Conservation (phyloP, 2,797 vertebrate genomes). For the Epinephelus coioides region DNA sequence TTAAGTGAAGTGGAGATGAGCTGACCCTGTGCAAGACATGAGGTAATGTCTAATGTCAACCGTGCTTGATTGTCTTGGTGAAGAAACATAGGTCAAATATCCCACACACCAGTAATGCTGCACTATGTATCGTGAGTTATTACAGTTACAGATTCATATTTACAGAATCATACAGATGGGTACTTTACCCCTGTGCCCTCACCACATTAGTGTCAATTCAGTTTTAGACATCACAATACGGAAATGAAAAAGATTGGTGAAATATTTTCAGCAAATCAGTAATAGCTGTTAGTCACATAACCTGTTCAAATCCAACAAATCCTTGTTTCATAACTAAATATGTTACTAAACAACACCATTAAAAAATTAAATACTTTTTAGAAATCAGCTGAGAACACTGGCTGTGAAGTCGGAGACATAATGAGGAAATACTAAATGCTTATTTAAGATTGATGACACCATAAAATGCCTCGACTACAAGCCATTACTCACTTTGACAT, state of each 20-base stretch:
- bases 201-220: background rate
- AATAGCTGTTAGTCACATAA: background rate
- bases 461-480: constrained; percentile 20
- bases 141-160: too few species aligned
- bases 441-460: constrained; percentile 5
- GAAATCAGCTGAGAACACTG: constrained; percentile 6
- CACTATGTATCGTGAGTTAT: too few species aligned
- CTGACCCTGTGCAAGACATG: too few species aligned
- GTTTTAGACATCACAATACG: constrained; percentile 8
- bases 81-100: too few species aligned
- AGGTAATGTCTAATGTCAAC: too few species aligned
- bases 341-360: background rate
- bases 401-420: background rate
- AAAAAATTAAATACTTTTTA: background rate
- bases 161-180: too few species aligned
- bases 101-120: too few species aligned
- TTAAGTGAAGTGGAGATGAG: too few species aligned
- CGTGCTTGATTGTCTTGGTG: too few species aligned
- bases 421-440: background rate
- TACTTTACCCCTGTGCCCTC: background rate
- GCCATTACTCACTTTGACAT: background rate
- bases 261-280: background rate
- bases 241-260: background rate
- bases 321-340: constrained; percentile 19
- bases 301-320: constrained; percentile 8